Evolutionary conservation across 2,797 vertebrate genomes (phyloP), one percentile per base, ranked within the genome.

Genomic region (Tragelaphus oryx): DNA sequence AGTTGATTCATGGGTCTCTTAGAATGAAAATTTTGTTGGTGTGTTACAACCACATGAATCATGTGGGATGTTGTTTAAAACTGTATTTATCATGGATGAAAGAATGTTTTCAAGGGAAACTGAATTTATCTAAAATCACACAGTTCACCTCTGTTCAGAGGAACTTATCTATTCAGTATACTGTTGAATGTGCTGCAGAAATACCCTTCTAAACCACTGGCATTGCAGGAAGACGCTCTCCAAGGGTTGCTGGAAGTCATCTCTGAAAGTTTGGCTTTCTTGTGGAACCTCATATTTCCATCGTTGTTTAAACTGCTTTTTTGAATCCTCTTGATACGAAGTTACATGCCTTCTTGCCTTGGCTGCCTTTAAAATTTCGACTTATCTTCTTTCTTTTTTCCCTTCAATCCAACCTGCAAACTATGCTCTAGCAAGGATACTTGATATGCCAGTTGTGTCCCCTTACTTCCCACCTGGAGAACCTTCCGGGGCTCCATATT

Each of bases 1-100:
- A 57, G 76, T 92, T 82, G 91, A 97, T 97, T 98, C 78, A 94
- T 75, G 3, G 33, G 83, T 96, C 28, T 78, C 33, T 95, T 92
- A 96, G 94, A 95, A 96, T 96, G 87, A 74, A 20, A 16, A 96
- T 48, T 84, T 86, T 60, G 28, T 33, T 85, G 81, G 62, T 89
- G 24, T 71, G 26, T 94, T 94, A 65, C 33, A 76, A 14, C 59
- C 44, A 54, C 16, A 37, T 85, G 94, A 97, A 83, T 96, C 95
- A 93, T 4, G 11, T 74, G 48, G 71, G 89, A 37, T 93, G 78
- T 60, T 95, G 74, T 91, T 97, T 55, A 46, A 52, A 91, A 82
- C 46, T 97, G 30, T 96, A 44, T 97, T 97, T 97, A 94, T 95
- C 81, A 48, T 18, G 26, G 76, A 82, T 94, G 20, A 74, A 71